Base-by-base conservation (phyloP, 2,797 vertebrate species). In the Poecile montanus region DNA sequence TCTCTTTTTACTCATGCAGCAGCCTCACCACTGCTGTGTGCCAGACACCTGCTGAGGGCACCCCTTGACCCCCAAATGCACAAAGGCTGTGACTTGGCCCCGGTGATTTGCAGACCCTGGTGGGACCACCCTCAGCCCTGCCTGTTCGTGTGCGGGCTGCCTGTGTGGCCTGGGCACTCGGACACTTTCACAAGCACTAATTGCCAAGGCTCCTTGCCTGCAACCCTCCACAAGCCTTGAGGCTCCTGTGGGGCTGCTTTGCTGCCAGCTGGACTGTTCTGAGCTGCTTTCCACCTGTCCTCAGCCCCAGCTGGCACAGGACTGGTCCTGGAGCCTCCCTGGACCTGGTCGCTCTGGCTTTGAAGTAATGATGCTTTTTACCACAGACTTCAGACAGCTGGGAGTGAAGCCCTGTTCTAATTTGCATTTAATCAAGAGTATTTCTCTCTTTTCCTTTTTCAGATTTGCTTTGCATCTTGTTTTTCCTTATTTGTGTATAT, bases 371-470 rank as follows among this genome's bases (percentile, higher is more conserved):
- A 62, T 72, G 65, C 61, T 58, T 94, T 93, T 92, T 54, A 27
- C 54, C 22, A 72, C 2, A 13, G 88, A 65, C 48, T 95, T 89
- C 81, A 93, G 92, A 75, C 88, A 96, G 88, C 86, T 94, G 95
- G 68, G 61, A 95, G 25, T 13, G 27, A 92, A 94, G 50, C 66
- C 36, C 30, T 71, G 45, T 25, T 91, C 74, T 71, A 50, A 95
- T 95, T 95, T 93, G 63, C 89, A 83, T 92, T 93, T 95, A 93
- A 95, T 95, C 96, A 92, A 89, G 78, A 27, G 71, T 58, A 80
- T 85, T 97, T 92, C 74, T 80, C 68, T 92, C 53, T 71, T 94
- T 94, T 88, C 60, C 74, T 82, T 89, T 96, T 91, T 66, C 75
- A 91, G 84, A 54, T 89, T 83, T 91, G 53, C 67, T 92, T 51